phyloP scores from a whole-genome alignment of 2,888 invertebrate species.

The Oscheius sp. region DNA sequence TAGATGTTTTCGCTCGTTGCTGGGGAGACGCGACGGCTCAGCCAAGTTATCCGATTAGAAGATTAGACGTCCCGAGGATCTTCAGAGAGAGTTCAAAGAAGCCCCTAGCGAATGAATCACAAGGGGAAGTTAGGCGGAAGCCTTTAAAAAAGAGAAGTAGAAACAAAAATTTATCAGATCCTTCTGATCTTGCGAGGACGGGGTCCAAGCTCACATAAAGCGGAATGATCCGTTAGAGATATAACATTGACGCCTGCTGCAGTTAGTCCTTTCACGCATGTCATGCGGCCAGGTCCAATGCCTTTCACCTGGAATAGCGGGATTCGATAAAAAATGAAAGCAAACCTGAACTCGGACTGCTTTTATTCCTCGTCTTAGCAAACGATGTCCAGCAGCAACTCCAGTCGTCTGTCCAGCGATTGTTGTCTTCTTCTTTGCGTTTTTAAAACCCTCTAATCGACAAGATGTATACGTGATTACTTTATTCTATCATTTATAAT shows the following conservation, averaged over 20 bases:
- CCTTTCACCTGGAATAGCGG: conserved; percentile 65
- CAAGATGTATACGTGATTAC: conserved; percentile 66
- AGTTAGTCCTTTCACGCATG: conserved; percentile 89
- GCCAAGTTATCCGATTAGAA: not conserved
- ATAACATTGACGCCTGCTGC: conserved; percentile 89
- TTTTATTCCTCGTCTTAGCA: conserved; percentile 69
- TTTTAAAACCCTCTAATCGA: conserved; percentile 92
- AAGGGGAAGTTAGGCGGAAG: not conserved
- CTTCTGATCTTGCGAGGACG: conserved; percentile 85
- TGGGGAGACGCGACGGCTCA: conserved; percentile 5
- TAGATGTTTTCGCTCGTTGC: not conserved
- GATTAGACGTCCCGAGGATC: not conserved
- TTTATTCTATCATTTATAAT: conserved; percentile 38
- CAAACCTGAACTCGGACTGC: conserved; percentile 64
- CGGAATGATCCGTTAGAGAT: conserved; percentile 90
- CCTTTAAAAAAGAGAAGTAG: not conserved
- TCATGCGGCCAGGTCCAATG: conserved; percentile 75
- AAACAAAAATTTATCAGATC: conserved; percentile 75
- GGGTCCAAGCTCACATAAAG: conserved; percentile 81
- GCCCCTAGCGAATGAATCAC: not conserved
- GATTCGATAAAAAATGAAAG: not conserved
- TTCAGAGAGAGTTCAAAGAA: not conserved
- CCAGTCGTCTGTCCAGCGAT: conserved; percentile 90
- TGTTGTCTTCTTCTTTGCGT: conserved; percentile 92
- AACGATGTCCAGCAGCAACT: conserved; percentile 78